Evolutionary conservation across 2,113 vertebrate species (phyloP), one percentile per base, ranked within the genome.

Genomic region (Menidia beryllina): DNA sequence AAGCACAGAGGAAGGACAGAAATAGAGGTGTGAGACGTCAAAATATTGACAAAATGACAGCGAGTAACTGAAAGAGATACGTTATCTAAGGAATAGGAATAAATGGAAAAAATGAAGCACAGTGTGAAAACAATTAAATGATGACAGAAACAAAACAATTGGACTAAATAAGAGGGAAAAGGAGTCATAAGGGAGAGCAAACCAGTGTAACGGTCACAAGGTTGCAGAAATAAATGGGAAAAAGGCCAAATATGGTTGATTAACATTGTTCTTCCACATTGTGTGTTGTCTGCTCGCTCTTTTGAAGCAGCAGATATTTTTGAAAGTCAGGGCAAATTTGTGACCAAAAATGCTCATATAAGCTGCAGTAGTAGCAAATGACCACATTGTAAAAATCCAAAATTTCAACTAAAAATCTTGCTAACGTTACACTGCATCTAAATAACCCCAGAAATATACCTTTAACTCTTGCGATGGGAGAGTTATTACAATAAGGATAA

Each of bases 141-240:
- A 82, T 51, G 74, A 74, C 73, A 75, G 76, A 79, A 72, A 62
- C 48, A 68, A 54, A 7, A 71, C 59, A 82, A 67, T 65, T 47
- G 79, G 61, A 77, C 19, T 67, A 76, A 83, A 85, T 38, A 71
- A 72, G 66, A 49, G 53, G 62, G 48, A 69, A 79, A 72, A 80
- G 55, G 64, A 68, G 49, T 52, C 78, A 72, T 79, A 69, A 81
- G 77, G 75, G 59, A 69, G 57, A 47, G 75, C 65, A 65, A 77
- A 79, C 52, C 66, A 82, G 61, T 52, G 75, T 73, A 72, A 71
- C 66, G 59, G 72, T 68, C 15, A n/a, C n/a, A 6, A 3, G 3
- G 56, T 24, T 27, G 25, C 41, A 36, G 39, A 47, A n/a, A 11
- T 25, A 65, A 45, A 36, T 38, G 38, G 54, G 77, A 82, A 14